These are phyloP conservation scores for Amphipoea lucens DNA, from an alignment of 2,888 invertebrate species.

Conservation along the genomic window DNA sequence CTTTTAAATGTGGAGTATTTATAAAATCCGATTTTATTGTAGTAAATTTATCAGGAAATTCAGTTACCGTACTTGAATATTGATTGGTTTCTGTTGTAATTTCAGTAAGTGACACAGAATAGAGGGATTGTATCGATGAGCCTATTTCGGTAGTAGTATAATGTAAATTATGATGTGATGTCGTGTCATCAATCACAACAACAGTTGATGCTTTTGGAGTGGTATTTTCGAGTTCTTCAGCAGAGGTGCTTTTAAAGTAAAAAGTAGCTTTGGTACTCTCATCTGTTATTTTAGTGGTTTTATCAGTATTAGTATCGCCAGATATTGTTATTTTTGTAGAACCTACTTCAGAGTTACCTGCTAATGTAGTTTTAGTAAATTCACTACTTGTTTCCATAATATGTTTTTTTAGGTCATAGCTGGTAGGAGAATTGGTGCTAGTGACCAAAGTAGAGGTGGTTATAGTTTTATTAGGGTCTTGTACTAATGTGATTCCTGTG, in stretches of 20 bases:
- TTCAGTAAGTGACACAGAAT: conserved; percentile 14
- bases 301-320: background rate
- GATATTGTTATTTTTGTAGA: conserved; percentile 19
- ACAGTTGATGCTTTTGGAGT: background rate
- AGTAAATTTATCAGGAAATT: conserved; percentile 15
- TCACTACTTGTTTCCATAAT: conserved; percentile 25
- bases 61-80: conserved; percentile 28
- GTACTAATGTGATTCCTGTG: conserved; percentile 70
- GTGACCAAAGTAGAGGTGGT: conserved; percentile 24
- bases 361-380: conserved; percentile 16
- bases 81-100: conserved; percentile 12
- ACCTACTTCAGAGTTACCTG: conserved; percentile 14
- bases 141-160: conserved; percentile 1
- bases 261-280: background rate
- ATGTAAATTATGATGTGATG: background rate
- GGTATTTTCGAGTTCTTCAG: background rate
- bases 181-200: background rate
- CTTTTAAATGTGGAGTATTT: conserved; percentile 4
- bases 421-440: conserved; percentile 24
- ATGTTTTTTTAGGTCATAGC: conserved; percentile 15
- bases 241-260: conserved; percentile 5
- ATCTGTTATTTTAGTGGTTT: conserved; percentile 11
- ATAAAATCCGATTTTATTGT: background rate
- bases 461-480: conserved; percentile 60
- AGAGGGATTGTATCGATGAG: background rate